phyloP scores from a whole-genome alignment of 2,888 invertebrate species.

The Hylaea fasciaria region DNA sequence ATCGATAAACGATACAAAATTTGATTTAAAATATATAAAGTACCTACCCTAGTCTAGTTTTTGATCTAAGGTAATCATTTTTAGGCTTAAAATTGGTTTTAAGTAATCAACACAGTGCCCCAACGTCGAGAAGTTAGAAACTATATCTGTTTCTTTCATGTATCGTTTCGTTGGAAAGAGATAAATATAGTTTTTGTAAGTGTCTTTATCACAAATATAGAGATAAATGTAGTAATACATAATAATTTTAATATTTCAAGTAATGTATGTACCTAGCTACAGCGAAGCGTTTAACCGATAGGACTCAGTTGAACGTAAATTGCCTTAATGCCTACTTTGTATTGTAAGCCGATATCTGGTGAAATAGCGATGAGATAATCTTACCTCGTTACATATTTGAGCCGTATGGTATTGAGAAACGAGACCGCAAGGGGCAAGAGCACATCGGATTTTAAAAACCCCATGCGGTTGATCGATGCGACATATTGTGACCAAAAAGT shows the following conservation, averaged over 20 bases:
- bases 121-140: constrained; percentile 13
- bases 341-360: too few species aligned
- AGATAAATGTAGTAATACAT: constrained; percentile 6
- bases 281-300: constrained; percentile 4
- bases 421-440: too few species aligned
- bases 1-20: too few species aligned
- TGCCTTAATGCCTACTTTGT: too few species aligned
- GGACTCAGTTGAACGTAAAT: too few species aligned
- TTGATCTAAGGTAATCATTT: not conserved
- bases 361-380: too few species aligned
- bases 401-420: too few species aligned
- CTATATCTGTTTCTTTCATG: constrained; percentile 18
- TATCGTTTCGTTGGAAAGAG: constrained; percentile 2
- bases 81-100: not conserved
- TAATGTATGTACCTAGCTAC: constrained; percentile 10
- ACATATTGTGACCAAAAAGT: too few species aligned
- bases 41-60: not conserved
- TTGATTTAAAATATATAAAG: too few species aligned
- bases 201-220: constrained; percentile 16
- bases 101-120: constrained; percentile 7
- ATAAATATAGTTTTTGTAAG: constrained; percentile 20
- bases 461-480: too few species aligned
- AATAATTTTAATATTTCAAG: not conserved
- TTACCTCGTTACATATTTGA: too few species aligned
- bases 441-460: too few species aligned